Conservation (phyloP, 2,113 vertebrate genomes). For the Coreoperca whiteheadi region DNA sequence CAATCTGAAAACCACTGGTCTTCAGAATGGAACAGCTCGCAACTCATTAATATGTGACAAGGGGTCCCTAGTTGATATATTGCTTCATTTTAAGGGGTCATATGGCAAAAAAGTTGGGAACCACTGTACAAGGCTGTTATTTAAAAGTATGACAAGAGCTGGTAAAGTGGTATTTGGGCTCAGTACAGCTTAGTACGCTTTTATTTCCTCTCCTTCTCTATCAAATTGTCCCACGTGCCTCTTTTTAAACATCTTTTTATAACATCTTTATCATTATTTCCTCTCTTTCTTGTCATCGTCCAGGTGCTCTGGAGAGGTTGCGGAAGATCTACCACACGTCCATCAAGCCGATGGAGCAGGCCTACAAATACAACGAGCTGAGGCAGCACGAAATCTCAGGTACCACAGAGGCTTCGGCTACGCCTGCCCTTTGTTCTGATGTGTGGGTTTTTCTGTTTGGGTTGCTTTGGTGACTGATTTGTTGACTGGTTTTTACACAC, state of each 20-base stretch:
- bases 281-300: slow-evolving; percentile 14
- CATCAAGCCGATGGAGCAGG: slow-evolving; percentile 97
- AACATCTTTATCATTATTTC: background rate
- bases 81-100: background rate
- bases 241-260: background rate
- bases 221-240: background rate
- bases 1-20: background rate
- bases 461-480: slow-evolving; percentile 60
- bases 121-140: background rate
- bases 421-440: slow-evolving; percentile 31
- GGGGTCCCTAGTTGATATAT: background rate
- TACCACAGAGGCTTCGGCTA: slow-evolving; percentile 65
- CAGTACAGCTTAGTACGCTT: background rate
- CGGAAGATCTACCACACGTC: slow-evolving; percentile 95
- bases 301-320: slow-evolving; percentile 90
- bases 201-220: background rate
- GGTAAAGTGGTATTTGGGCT: background rate
- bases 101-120: background rate
- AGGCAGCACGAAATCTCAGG: slow-evolving; percentile 98
- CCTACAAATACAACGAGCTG: slow-evolving; percentile 97
- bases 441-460: slow-evolving; percentile 52
- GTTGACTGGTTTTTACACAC: slow-evolving; percentile 38
- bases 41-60: background rate
- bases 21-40: background rate
- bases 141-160: background rate